phyloP scores from a whole-genome alignment of 2,113 vertebrate species.

The Ctenomys sociabilis region DNA sequence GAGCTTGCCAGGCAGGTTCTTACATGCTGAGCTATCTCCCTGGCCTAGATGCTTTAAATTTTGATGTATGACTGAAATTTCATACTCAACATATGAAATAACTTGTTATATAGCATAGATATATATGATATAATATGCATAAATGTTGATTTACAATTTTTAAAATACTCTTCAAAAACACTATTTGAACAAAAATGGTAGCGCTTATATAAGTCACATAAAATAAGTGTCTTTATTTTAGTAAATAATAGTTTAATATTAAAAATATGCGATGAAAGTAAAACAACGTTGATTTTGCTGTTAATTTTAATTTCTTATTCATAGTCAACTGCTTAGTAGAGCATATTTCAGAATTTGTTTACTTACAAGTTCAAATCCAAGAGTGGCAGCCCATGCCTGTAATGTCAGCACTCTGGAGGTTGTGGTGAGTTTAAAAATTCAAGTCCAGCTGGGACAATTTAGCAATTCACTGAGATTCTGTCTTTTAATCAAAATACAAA shows the following conservation, averaged over 20 bases:
- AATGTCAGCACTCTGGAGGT: background rate
- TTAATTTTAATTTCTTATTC: background rate
- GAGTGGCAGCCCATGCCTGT: background rate
- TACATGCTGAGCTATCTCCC: too few species aligned
- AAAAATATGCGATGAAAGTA: slow-evolving; percentile 15
- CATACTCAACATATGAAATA: background rate
- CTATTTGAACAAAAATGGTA: background rate
- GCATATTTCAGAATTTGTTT: background rate
- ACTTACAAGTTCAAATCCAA: background rate
- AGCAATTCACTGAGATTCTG: background rate
- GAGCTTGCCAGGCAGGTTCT: too few species aligned
- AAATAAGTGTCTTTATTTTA: background rate
- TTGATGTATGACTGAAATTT: background rate
- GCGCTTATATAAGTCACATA: background rate
- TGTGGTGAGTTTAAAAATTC: background rate
- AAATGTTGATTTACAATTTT: background rate
- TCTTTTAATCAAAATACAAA: background rate
- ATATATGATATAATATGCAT: too few species aligned
- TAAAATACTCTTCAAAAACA: background rate
- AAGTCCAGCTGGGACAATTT: background rate
- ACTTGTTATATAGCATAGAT: background rate
- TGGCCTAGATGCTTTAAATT: background rate
- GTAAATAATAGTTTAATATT: slow-evolving; percentile 21
- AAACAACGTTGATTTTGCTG: background rate
- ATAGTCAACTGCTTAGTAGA: background rate